Evolutionary conservation across 2,113 vertebrate species (phyloP).

Genomic region (Callospermophilus lateralis): DNA sequence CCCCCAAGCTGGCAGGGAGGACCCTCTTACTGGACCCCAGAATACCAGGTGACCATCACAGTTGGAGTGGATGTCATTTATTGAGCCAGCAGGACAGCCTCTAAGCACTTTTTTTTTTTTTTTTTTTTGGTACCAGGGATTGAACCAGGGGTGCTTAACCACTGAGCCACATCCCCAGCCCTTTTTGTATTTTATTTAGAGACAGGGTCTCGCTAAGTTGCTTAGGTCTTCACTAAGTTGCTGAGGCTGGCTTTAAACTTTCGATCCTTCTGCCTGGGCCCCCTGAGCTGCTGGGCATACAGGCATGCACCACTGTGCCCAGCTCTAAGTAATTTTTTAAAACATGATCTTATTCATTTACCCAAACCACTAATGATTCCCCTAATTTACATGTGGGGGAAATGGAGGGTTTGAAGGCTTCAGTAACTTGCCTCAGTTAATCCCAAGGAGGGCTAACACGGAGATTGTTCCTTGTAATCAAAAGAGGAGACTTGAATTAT

Average conservation of each 20-base stretch:
- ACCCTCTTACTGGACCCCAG: too few species aligned
- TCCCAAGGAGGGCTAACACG: neutral
- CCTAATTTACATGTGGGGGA: neutral
- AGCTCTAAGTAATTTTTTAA: neutral
- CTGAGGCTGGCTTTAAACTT: too few species aligned
- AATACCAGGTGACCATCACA: neutral
- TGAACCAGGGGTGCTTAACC: too few species aligned
- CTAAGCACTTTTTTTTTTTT: neutral
- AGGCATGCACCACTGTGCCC: too few species aligned
- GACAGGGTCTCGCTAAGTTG: too few species aligned
- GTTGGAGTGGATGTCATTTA: neutral
- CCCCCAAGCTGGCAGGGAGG: neutral
- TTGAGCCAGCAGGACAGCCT: neutral
- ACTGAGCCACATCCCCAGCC: too few species aligned
- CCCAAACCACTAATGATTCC: neutral
- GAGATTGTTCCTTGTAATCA: neutral
- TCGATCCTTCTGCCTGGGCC: too few species aligned
- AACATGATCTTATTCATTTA: neutral
- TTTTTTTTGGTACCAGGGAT: too few species aligned
- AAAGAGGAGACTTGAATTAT: neutral
- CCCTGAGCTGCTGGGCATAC: too few species aligned
- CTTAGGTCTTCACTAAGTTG: too few species aligned
- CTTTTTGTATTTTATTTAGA: too few species aligned
- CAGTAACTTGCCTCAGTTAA: neutral
- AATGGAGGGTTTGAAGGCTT: neutral